Evolutionary conservation across 2,888 invertebrate genomes (phyloP), one percentile per base, ranked within the genome.

Genomic region (Spisula subtruncata): DNA sequence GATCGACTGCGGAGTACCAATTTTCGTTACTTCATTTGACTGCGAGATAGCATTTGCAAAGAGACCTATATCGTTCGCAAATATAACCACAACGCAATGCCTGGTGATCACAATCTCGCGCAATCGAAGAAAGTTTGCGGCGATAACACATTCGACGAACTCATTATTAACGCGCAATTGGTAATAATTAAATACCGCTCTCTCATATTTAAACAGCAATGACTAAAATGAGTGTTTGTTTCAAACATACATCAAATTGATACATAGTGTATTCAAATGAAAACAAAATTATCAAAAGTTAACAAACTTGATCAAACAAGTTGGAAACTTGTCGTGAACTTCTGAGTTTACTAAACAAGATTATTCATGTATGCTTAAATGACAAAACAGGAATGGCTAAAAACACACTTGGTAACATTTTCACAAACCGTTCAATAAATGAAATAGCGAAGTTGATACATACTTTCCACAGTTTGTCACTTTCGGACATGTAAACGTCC

Each of bases 401-500:
- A 35, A 75, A 75, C 75, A 75, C 32, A 75, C 20, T 35, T 16
- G 75, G 75, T 75, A 35, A 75, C 75, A 75, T 75, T 75, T 75
- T 75, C 32, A 75, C 75, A 75, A 75, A 75, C 75, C 75, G 35
- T 35, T 75, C 75, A 35, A 75, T 84, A 84, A 84, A 84, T 60
- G 51, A 75, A 75, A 84, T 84, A 75, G 75, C 48, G 71, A 84
- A 84, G 29, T 84, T 84, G 84, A 84, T 48, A 29, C 84, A 84
- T 84, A 75, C 75, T 87, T 81, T 87, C 56, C 41, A n/a, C 71
- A 83, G 86, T 79, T 66, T 91, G 87, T 86, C 89, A 91, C 91
- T 91, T 91, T 91, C 91, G 48, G 32, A 29, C 81, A 84, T 92
- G 93, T 93, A 92, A 91, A 92, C 94, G 94, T 95, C 95, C 94